These are phyloP conservation scores for Octonoba sinensis DNA, from an alignment of 2,888 invertebrate species.

Conservation along the genomic window DNA sequence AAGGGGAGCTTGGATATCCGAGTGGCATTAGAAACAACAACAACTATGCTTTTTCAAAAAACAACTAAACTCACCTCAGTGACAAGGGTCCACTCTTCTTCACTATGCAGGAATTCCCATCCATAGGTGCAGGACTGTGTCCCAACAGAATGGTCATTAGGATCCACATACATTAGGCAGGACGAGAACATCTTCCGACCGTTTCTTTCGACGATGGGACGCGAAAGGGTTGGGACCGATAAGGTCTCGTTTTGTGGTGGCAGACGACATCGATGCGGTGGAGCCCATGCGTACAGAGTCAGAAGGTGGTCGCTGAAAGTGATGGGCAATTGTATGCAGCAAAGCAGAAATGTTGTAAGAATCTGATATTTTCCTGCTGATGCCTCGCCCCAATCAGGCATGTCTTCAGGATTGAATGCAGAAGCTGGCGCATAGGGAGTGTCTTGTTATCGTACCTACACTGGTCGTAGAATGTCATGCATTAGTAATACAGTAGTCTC, in stretches of 20 bases:
- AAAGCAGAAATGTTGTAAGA: constrained; percentile 65
- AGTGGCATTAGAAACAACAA: too few species aligned
- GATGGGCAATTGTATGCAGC: constrained; percentile 66
- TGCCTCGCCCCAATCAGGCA: constrained; percentile 52
- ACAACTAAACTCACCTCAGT: constrained; percentile 38
- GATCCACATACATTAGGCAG: constrained; percentile 63
- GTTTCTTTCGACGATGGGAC: constrained; percentile 38
- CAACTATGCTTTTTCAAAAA: too few species aligned
- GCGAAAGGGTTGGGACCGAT: constrained; percentile 6
- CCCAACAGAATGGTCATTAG: constrained; percentile 63
- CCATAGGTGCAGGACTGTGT: constrained; percentile 59
- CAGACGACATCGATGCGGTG: constrained; percentile 65
- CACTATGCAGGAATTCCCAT: constrained; percentile 64
- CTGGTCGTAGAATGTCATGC: too few species aligned
- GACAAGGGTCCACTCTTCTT: constrained; percentile 62
- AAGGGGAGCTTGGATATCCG: too few species aligned
- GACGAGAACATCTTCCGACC: constrained; percentile 57
- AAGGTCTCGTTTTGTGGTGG: constrained; percentile 7
- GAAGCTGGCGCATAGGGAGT: too few species aligned
- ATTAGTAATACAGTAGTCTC: too few species aligned
- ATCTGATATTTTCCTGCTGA: constrained; percentile 65
- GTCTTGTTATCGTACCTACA: too few species aligned
- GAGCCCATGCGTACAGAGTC: constrained; percentile 62
- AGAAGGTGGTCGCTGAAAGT: constrained; percentile 64
- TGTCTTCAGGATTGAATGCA: neutral